Evolutionary conservation across 2,797 vertebrate genomes (phyloP).

Genomic region (Danio aesculapii): DNA sequence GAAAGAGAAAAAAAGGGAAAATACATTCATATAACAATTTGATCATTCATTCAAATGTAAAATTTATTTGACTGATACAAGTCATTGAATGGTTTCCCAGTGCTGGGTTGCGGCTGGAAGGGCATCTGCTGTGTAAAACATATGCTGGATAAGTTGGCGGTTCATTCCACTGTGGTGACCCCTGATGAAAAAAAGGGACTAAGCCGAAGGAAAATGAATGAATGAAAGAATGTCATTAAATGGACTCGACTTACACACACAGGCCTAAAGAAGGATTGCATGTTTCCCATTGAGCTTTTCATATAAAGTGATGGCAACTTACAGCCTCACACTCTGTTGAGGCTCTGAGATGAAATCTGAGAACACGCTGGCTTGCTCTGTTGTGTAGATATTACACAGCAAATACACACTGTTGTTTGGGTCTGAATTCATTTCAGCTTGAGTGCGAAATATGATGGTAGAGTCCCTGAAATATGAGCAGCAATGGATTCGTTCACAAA

Average conservation of each 20-base stretch:
- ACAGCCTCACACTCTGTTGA: conserved; percentile 19
- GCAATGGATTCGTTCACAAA: not conserved
- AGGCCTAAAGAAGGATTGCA: conserved; percentile 18
- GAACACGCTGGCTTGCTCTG: conserved; percentile 9
- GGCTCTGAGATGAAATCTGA: conserved; percentile 35
- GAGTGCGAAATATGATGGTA: not conserved
- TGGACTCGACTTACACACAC: not conserved
- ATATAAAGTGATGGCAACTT: conserved; percentile 33
- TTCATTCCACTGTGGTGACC: too few species aligned
- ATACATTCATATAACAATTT: not conserved
- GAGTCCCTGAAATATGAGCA: not conserved
- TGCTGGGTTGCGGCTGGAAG: too few species aligned
- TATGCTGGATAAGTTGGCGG: too few species aligned
- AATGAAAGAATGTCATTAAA: too few species aligned
- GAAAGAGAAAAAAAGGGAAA: not conserved
- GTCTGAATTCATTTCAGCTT: not conserved
- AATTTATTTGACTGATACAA: not conserved
- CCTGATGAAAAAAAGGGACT: too few species aligned
- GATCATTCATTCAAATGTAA: not conserved
- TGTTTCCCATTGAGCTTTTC: conserved; percentile 15
- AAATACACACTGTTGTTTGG: not conserved
- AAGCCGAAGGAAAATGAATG: too few species aligned
- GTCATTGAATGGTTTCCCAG: not conserved
- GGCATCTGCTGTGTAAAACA: too few species aligned
- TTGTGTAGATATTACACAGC: conserved; percentile 9